Evolutionary conservation across 2,888 invertebrate species (phyloP).

Genomic region (Apamea epomidion): DNA sequence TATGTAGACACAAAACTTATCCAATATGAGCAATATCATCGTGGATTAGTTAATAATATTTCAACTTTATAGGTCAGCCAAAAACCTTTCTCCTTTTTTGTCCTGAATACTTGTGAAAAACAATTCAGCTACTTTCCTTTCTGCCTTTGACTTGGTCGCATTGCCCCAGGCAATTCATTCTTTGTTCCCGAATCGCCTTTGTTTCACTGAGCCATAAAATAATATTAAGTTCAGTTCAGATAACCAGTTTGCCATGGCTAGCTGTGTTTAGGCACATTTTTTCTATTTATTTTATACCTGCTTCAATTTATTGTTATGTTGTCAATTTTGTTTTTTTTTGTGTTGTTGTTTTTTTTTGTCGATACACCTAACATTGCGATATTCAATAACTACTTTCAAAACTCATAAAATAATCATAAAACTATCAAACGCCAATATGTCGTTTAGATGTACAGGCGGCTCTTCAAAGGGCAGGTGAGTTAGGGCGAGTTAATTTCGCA

Average conservation of each 20-base stretch:
- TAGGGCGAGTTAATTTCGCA: slow-evolving; percentile 80
- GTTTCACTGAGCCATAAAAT: slow-evolving; percentile 20
- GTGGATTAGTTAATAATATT: background rate
- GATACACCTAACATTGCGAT: background rate
- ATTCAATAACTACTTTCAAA: background rate
- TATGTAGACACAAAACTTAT: background rate
- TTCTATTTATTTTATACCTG: background rate
- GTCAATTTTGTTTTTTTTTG: no score
- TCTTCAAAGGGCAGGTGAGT: slow-evolving; percentile 87
- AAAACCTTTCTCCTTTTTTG: slow-evolving; percentile 1
- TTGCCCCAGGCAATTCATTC: background rate
- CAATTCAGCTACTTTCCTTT: slow-evolving; percentile 6
- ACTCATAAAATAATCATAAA: slow-evolving; percentile 2
- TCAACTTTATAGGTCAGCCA: background rate
- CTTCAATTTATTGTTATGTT: no score
- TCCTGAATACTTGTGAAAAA: background rate
- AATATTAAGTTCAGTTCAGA: slow-evolving; percentile 15
- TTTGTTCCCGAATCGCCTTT: slow-evolving; percentile 6
- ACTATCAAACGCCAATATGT: slow-evolving; percentile 66
- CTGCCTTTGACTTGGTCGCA: background rate
- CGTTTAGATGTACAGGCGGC: slow-evolving; percentile 75
- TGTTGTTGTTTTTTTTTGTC: no score
- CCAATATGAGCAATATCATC: background rate
- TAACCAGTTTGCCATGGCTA: background rate
- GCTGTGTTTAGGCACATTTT: background rate